Conservation (phyloP, 2,113 vertebrate genomes). For the Larimichthys polyactis region DNA sequence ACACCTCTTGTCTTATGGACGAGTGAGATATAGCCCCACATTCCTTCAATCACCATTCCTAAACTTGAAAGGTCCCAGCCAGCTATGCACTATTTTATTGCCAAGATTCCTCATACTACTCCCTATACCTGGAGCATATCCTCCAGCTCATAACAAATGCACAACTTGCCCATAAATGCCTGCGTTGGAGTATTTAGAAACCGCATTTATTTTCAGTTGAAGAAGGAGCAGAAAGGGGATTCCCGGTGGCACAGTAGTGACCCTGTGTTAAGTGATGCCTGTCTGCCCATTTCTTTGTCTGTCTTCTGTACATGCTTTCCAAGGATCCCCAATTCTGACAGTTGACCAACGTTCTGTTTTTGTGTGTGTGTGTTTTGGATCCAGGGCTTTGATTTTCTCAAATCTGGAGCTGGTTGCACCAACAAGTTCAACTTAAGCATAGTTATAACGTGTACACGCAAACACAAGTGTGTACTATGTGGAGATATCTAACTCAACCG, state of each 20-base stretch:
- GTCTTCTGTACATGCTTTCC: constrained; percentile 13
- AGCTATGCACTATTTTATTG: constrained; percentile 11
- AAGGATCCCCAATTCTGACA: constrained; percentile 14
- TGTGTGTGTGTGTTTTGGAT: not conserved
- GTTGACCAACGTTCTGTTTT: not conserved
- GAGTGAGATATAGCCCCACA: constrained; percentile 43
- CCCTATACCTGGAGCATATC: constrained; percentile 37
- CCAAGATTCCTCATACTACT: constrained; percentile 33
- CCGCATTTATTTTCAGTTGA: constrained; percentile 9
- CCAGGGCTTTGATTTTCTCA: not conserved
- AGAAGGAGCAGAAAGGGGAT: constrained; percentile 23
- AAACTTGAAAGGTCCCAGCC: constrained; percentile 13
- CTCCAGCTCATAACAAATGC: constrained; percentile 28
- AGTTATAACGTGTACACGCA: not conserved
- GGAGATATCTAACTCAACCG: not conserved
- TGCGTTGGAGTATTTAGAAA: constrained; percentile 35
- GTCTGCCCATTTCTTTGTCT: constrained; percentile 14
- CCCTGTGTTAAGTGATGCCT: constrained; percentile 29
- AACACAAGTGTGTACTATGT: not conserved
- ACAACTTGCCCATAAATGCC: constrained; percentile 46
- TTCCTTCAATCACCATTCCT: constrained; percentile 43
- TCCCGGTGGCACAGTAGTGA: constrained; percentile 30
- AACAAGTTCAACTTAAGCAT: not conserved
- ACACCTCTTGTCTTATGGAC: constrained; percentile 25
- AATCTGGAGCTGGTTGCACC: not conserved